Evolutionary conservation across 2,888 invertebrate species (phyloP).

Genomic region (Ormyrus nitidulus): DNA sequence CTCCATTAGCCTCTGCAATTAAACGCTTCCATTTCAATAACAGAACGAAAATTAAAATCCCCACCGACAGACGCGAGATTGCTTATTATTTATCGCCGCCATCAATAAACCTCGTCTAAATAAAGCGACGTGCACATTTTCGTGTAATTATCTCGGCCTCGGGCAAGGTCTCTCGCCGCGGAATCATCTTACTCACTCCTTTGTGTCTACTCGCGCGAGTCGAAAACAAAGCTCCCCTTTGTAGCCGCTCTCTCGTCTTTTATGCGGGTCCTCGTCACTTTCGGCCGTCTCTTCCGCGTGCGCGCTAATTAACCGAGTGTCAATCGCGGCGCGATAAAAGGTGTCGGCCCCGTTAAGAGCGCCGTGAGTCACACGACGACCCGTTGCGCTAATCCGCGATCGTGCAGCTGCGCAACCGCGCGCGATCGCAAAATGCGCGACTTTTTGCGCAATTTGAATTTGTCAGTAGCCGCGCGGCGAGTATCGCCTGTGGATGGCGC

Average conservation of each 20-base stretch:
- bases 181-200: background rate
- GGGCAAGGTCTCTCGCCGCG: conserved; percentile 15
- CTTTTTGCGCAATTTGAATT: conserved; percentile 14
- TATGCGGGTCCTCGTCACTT: background rate
- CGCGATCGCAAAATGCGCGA: background rate
- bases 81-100: background rate
- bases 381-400: conserved; percentile 5
- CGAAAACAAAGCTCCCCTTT: conserved; percentile 15
- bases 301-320: conserved; percentile 20
- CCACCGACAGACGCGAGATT: too few species aligned
- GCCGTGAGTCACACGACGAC: background rate
- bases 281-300: background rate
- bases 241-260: background rate
- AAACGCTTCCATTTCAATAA: too few species aligned
- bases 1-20: too few species aligned
- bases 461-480: background rate
- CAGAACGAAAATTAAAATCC: too few species aligned
- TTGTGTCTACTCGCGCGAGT: background rate
- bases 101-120: conserved; percentile 20
- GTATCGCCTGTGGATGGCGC: background rate
- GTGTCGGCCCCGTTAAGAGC: background rate
- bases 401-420: background rate
- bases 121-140: conserved; percentile 15
- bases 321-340: conserved; percentile 9
- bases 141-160: background rate